Evolutionary conservation across 1,140 invertebrate species (phyloP).

Genomic region (Aradophagus sp.): DNA sequence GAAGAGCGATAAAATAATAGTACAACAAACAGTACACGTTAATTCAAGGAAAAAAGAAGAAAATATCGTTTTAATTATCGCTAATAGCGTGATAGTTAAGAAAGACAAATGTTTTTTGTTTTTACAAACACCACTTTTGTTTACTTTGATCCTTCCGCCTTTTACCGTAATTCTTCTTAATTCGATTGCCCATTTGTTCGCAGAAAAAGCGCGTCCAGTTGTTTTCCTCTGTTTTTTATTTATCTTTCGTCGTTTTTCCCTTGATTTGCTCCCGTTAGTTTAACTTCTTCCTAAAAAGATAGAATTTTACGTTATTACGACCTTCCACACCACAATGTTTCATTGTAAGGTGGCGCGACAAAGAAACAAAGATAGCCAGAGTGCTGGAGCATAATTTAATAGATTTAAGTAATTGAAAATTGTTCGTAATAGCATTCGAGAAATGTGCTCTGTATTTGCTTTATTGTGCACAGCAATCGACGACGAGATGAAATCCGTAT

Average conservation of each 20-base stretch:
- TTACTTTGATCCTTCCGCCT: constrained; percentile 31
- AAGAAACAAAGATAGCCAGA: constrained; percentile 19
- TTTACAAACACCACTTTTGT: constrained; percentile 27
- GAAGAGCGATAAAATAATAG: no score
- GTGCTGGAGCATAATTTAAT: constrained; percentile 38
- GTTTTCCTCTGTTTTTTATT: constrained; percentile 19
- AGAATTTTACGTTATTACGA: constrained; percentile 37
- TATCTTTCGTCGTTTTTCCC: no score
- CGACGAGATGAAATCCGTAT: constrained; percentile 17
- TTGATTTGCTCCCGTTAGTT: no score
- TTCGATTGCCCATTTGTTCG: constrained; percentile 47
- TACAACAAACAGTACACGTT: no score
- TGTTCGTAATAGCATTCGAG: constrained; percentile 35
- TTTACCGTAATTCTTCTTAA: constrained; percentile 42
- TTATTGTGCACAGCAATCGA: constrained; percentile 24
- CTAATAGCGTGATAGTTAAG: constrained; percentile 31
- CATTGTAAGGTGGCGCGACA: constrained; percentile 27
- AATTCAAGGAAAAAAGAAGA: no score
- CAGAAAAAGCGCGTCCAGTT: constrained; percentile 28
- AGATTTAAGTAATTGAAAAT: constrained; percentile 52
- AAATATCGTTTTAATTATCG: no score
- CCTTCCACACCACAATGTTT: constrained; percentile 30
- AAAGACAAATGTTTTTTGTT: constrained; percentile 46
- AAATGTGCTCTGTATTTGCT: constrained; percentile 19
- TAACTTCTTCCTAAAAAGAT: constrained; percentile 12